Conservation (phyloP, 2,888 invertebrate species). For the Pardosa pseudoannulata region DNA sequence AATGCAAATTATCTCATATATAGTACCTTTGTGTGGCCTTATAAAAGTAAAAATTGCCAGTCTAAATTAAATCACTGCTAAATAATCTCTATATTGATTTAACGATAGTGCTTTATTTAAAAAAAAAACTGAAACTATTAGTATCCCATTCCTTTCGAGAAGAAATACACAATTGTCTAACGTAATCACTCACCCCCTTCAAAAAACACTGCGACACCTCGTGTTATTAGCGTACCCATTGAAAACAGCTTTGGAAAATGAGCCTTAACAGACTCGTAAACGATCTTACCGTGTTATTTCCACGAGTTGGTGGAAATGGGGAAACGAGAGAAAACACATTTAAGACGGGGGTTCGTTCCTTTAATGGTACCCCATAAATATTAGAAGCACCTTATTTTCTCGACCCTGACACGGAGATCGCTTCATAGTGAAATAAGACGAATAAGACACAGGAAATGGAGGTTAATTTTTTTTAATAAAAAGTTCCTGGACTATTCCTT, state of each 20-base stretch:
- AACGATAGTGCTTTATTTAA: too few relatives aligned
- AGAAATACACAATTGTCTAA: background rate
- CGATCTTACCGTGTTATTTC: constrained; percentile 18
- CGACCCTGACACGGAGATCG: constrained; percentile 33
- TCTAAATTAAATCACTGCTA: too few relatives aligned
- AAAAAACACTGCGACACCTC: background rate
- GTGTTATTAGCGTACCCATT: background rate
- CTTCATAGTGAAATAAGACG: constrained; percentile 55
- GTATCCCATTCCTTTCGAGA: too few relatives aligned
- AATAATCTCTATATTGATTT: too few relatives aligned
- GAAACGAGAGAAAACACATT: constrained; percentile 31
- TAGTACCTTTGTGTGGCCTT: too few relatives aligned
- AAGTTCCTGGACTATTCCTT: background rate
- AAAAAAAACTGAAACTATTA: too few relatives aligned
- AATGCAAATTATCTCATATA: too few relatives aligned
- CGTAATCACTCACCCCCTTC: background rate
- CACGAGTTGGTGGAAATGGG: constrained; percentile 5
- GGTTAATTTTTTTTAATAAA: constrained; percentile 42
- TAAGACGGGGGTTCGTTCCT: constrained; percentile 10
- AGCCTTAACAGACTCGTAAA: constrained; percentile 10
- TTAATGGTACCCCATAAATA: constrained; percentile 67
- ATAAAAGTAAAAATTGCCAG: too few relatives aligned
- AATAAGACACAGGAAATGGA: constrained; percentile 43
- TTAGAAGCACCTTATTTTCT: constrained; percentile 68
- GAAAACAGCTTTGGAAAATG: background rate